Conservation (phyloP, 1,140 invertebrate species). For the Liolophura sinensis region DNA sequence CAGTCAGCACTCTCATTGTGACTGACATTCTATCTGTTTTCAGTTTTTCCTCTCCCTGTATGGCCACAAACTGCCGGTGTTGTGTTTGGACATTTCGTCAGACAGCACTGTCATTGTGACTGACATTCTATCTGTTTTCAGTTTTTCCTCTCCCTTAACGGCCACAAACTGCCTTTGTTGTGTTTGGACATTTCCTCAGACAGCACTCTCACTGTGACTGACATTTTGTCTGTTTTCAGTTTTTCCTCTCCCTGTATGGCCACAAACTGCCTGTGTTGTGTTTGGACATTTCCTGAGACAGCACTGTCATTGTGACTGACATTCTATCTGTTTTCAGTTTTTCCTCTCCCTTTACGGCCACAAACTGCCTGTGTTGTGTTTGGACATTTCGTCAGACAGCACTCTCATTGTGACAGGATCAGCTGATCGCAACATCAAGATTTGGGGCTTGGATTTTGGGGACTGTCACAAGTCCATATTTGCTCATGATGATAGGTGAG, state of each 20-base stretch:
- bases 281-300: background rate
- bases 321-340: constrained; percentile 69
- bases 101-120: constrained; percentile 90
- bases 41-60: constrained; percentile 95
- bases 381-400: constrained; percentile 94
- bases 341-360: constrained; percentile 96
- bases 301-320: background rate
- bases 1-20: constrained; percentile 85
- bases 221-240: background rate
- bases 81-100: constrained; percentile 91
- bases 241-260: constrained; percentile 6
- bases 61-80: constrained; percentile 93
- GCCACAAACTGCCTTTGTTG: background rate
- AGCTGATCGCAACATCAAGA: constrained; percentile 92
- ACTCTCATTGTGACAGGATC: constrained; percentile 90
- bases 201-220: background rate
- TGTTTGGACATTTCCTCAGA: background rate
- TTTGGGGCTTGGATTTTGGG: constrained; percentile 99
- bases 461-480: constrained; percentile 77
- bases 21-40: no score
- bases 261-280: background rate
- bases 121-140: no score
- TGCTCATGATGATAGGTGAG: constrained; percentile 84
- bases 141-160: no score
- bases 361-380: constrained; percentile 88